These are phyloP conservation scores for Chunga burmeisteri DNA, from an alignment of 2,113 vertebrate genomes.

Conservation along the genomic window DNA sequence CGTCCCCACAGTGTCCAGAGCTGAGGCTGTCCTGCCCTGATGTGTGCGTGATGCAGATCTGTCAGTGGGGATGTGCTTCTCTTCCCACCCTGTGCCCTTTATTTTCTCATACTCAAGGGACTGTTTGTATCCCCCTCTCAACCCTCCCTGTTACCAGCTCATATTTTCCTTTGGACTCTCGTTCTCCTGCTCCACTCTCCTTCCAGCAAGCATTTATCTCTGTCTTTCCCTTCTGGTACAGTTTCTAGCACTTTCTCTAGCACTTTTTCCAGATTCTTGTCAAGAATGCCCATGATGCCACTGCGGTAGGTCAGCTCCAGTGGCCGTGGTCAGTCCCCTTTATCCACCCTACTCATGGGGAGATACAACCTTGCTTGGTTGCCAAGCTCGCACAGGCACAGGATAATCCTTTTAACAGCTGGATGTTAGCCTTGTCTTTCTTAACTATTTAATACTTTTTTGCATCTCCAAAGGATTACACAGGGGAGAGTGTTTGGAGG, in stretches of 20 bases:
- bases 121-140: neutral
- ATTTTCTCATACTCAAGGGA: neutral
- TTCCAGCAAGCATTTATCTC: neutral
- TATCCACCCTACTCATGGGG: neutral
- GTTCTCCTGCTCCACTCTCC: neutral
- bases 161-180: neutral
- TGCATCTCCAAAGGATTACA: neutral
- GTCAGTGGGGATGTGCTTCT: neutral
- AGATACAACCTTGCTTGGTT: neutral
- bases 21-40: neutral
- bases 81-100: neutral
- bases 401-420: neutral
- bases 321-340: neutral
- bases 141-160: neutral
- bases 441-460: neutral
- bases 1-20: accelerated
- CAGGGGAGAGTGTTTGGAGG: neutral
- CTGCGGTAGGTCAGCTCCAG: neutral
- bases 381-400: neutral
- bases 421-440: neutral
- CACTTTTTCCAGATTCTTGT: neutral
- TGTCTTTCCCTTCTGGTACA: neutral
- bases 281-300: neutral
- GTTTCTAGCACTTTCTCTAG: neutral
- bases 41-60: neutral